Evolutionary conservation across 1,140 invertebrate genomes (phyloP).

Genomic region (Schlechtendalia chinensis): DNA sequence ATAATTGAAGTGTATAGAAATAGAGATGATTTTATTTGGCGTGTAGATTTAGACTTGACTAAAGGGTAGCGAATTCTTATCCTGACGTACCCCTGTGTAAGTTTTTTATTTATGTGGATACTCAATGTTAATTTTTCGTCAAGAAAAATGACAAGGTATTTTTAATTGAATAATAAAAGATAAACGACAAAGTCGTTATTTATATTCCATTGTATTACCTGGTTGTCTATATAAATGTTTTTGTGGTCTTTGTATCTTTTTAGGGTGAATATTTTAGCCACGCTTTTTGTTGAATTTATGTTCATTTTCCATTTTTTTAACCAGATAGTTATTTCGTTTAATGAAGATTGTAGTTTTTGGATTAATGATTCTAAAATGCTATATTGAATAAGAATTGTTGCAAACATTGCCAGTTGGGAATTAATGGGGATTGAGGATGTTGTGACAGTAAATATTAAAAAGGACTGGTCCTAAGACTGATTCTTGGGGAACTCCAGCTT

Average conservation of each 20-base stretch:
- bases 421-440: conserved; percentile 22
- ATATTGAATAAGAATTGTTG: background rate
- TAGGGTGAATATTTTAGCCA: conserved; percentile 6
- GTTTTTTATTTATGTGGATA: too few relatives aligned
- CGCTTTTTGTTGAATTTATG: conserved; percentile 3
- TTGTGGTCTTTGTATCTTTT: background rate
- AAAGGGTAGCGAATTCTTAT: background rate
- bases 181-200: background rate
- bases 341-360: too few relatives aligned
- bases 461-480: conserved; percentile 34
- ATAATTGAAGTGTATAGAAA: too few relatives aligned
- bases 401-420: conserved; percentile 9
- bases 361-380: background rate
- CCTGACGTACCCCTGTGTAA: too few relatives aligned
- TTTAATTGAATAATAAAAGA: background rate
- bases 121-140: too few relatives aligned
- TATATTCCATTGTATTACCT: background rate
- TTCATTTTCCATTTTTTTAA: conserved; percentile 21
- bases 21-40: too few relatives aligned
- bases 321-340: background rate
- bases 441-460: conserved; percentile 21
- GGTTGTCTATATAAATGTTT: background rate
- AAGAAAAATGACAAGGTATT: background rate
- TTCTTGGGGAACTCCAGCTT: too few relatives aligned
- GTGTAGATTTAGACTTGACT: too few relatives aligned